Conservation (phyloP, 2,113 vertebrate genomes). For the Globicephala melas region DNA sequence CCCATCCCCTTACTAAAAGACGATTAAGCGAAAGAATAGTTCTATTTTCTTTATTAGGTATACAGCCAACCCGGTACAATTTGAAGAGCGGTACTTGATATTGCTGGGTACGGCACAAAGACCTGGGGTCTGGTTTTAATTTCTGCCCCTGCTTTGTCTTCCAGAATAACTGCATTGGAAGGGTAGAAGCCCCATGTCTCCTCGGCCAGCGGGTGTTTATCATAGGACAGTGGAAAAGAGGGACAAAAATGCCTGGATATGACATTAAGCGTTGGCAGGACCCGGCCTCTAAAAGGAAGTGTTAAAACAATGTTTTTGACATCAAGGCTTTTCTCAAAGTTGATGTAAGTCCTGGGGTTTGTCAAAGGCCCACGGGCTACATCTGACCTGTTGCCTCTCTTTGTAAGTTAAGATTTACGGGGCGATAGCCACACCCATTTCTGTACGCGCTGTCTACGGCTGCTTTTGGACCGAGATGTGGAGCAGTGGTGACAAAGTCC, state of each 20-base stretch:
- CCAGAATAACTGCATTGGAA: conserved; percentile 40
- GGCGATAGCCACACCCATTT: background rate
- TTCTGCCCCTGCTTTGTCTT: conserved; percentile 58
- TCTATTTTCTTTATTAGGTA: conserved; percentile 40
- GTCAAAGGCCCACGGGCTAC: background rate
- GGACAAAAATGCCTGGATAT: background rate
- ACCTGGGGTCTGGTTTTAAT: conserved; percentile 34
- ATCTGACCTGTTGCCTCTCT: background rate
- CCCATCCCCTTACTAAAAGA: background rate
- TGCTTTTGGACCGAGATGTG: background rate
- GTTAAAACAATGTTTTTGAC: background rate
- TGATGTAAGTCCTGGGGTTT: background rate
- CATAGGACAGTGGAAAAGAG: background rate
- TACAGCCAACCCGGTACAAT: background rate
- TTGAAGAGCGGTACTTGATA: conserved; percentile 55
- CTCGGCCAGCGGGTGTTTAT: background rate
- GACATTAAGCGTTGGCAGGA: background rate
- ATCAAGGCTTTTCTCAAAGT: background rate
- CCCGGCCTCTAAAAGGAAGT: background rate
- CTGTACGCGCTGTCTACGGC: background rate
- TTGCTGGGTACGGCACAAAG: conserved; percentile 11
- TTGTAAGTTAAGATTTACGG: conserved; percentile 47
- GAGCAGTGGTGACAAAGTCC: background rate
- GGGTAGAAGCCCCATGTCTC: background rate
- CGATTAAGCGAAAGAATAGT: conserved; percentile 43